These are phyloP conservation scores for Tenthredo livida DNA, from an alignment of 2,888 invertebrate genomes.

Conservation along the genomic window DNA sequence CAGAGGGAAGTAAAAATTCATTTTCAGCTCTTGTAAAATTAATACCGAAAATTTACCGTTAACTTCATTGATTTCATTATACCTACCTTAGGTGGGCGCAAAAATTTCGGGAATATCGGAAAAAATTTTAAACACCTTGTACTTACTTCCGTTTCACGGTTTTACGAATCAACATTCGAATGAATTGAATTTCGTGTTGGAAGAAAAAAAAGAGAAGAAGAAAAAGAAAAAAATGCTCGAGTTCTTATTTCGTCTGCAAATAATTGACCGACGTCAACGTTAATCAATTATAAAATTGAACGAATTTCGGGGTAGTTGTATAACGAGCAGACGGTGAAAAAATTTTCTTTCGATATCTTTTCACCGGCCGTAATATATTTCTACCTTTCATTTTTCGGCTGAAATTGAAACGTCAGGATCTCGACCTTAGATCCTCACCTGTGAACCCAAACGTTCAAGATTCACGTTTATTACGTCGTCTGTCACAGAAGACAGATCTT, in stretches of 20 bases:
- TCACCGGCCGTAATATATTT: neutral
- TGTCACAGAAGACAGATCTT: slow-evolving; percentile 37
- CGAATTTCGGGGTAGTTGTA: neutral
- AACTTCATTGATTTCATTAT: neutral
- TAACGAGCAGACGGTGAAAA: neutral
- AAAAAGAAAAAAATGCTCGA: too few species aligned
- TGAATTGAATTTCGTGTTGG: neutral
- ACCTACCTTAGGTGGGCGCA: neutral
- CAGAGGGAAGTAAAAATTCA: neutral
- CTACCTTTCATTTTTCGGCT: neutral
- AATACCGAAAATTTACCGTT: neutral
- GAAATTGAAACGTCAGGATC: slow-evolving; percentile 41
- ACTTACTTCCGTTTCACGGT: neutral
- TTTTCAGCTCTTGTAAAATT: neutral
- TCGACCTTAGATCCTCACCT: slow-evolving; percentile 19
- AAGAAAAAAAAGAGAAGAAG: neutral
- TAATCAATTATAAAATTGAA: neutral
- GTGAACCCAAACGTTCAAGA: slow-evolving; percentile 19
- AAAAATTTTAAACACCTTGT: neutral
- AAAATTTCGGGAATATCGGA: neutral
- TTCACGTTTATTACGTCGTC: slow-evolving; percentile 42
- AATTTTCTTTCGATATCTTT: neutral
- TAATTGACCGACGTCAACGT: neutral
- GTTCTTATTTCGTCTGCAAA: too few species aligned
- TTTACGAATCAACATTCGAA: neutral